Base-by-base conservation (phyloP, 2,113 vertebrate genomes). In the Campylomormyrus numenius region DNA sequence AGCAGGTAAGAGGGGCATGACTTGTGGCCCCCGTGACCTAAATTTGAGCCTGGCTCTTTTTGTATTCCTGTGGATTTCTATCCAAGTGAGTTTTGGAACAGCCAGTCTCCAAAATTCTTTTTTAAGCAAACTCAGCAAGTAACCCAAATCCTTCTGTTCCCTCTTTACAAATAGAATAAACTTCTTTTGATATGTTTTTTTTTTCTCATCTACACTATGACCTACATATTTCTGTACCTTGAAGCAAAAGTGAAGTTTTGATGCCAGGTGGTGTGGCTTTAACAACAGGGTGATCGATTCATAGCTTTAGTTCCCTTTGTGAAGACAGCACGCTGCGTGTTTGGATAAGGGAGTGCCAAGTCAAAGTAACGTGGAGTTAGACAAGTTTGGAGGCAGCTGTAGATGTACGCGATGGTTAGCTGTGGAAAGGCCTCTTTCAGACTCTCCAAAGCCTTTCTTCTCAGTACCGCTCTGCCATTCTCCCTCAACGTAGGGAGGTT, bases 161-260 rank as follows among this genome's bases (percentile, higher is more conserved):
- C 13, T 86, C 56, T 80, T 90, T 92, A 93, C 90, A 94, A 95
- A 95, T 92, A 91, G 93, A 95, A 93, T 94, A 89, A 92, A 90
- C 91, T 92, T 91, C 91, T 93, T 94, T 94, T 94, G 92, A 94
- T 94, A 94, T 94, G 83, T 91, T 94, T 93, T 31, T 83, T 80
- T 42, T 45, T 85, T n/a, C 39, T 48, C 49, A n/a, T 35, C 17
- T 31, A 35, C 85, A 87, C 85, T 92, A 93, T 94, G 92, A 90
- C 88, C 77, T 17, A 92, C 90, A 42, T 39, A 85, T 83, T 77
- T 84, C 50, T 89, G 70, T 42, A 49, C 48, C 48, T 56, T 89
- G 49, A 89, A 83, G 88, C 62, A 89, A 49, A 50, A 19, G 49
- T 89, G 88, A 89, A 13, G 88, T 77, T 31, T 89, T 46, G 6